A percentile compares a stretch with the other conserved stretches of the same genome.
Evolutionary conservation across 2,113 vertebrate genomes (phyloP).

Genomic region (Hemiscyllium ocellatum): DNA sequence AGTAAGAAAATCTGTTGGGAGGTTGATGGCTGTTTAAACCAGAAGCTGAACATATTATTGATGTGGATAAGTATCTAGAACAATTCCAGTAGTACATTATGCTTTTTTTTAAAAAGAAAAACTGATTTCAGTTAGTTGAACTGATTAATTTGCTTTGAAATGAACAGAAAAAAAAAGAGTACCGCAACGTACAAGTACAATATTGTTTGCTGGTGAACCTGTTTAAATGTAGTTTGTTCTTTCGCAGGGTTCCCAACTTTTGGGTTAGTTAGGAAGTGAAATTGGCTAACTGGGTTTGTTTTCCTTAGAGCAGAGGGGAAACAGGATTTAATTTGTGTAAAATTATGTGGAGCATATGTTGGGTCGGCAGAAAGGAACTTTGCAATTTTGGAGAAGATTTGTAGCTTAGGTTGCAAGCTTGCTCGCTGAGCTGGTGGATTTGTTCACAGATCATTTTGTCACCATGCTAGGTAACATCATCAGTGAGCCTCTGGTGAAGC

Average conservation of each 20-base stretch:
- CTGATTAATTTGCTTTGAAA: not conserved
- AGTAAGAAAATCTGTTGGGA: not conserved
- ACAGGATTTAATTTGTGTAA: too few relatives aligned
- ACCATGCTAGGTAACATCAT: too few relatives aligned
- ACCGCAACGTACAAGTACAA: not conserved
- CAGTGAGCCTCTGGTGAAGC: too few relatives aligned
- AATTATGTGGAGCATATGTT: too few relatives aligned
- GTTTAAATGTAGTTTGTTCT: not conserved
- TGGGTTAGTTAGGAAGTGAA: not conserved
- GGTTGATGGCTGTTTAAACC: not conserved
- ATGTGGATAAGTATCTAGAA: not conserved
- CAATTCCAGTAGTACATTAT: not conserved
- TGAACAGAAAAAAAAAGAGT: not conserved
- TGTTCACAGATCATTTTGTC: too few relatives aligned
- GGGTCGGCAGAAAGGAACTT: too few relatives aligned
- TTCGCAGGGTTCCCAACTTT: not conserved
- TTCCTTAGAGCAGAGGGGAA: too few relatives aligned
- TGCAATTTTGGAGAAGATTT: too few relatives aligned
- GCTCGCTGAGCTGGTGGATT: too few relatives aligned
- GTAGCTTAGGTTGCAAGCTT: too few relatives aligned
- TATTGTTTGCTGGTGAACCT: not conserved
- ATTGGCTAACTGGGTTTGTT: too few relatives aligned
- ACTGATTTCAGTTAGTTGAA: not conserved
- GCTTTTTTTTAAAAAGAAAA: too few relatives aligned
- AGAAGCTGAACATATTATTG: not conserved